These are phyloP conservation scores for Achlya flavicornis DNA, from an alignment of 2,888 invertebrate species.

Conservation along the genomic window DNA sequence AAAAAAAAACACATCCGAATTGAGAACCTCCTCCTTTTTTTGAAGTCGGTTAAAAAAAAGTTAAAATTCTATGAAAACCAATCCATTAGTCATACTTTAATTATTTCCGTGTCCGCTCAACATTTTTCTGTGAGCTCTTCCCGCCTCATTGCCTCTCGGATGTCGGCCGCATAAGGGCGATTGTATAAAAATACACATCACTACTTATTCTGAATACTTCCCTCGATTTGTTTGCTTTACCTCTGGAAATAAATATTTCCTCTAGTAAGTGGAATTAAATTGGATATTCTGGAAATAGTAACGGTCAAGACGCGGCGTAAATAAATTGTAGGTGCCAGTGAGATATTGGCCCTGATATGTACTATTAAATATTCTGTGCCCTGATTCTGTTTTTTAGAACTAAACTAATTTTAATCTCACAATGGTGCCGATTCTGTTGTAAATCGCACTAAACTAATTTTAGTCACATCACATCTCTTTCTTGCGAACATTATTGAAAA, in stretches of 20 bases:
- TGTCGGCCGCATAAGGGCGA: slow-evolving; percentile 43
- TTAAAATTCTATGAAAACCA: not conserved
- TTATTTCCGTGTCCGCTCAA: slow-evolving; percentile 24
- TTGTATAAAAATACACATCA: slow-evolving; percentile 27
- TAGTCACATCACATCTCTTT: too few relatives aligned
- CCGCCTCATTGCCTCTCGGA: slow-evolving; percentile 42
- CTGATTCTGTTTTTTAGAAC: too few relatives aligned
- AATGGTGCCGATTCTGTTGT: too few relatives aligned
- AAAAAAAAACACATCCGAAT: too few relatives aligned
- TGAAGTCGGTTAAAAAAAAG: too few relatives aligned
- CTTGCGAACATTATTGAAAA: too few relatives aligned
- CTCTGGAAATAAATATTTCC: not conserved
- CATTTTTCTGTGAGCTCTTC: slow-evolving; percentile 29
- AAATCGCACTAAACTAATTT: too few relatives aligned
- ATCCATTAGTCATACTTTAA: too few relatives aligned
- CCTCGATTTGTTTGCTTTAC: slow-evolving; percentile 6
- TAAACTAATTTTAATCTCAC: too few relatives aligned
- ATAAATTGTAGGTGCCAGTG: not conserved
- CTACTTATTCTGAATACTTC: slow-evolving; percentile 28
- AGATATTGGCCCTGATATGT: too few relatives aligned
- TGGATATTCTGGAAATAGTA: not conserved
- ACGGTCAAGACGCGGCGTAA: not conserved
- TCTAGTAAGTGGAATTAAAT: not conserved
- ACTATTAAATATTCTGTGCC: too few relatives aligned
- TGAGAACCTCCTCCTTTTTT: too few relatives aligned